Evolutionary conservation across 2,113 vertebrate species (phyloP).

Genomic region (Nyctibius bracteatus): DNA sequence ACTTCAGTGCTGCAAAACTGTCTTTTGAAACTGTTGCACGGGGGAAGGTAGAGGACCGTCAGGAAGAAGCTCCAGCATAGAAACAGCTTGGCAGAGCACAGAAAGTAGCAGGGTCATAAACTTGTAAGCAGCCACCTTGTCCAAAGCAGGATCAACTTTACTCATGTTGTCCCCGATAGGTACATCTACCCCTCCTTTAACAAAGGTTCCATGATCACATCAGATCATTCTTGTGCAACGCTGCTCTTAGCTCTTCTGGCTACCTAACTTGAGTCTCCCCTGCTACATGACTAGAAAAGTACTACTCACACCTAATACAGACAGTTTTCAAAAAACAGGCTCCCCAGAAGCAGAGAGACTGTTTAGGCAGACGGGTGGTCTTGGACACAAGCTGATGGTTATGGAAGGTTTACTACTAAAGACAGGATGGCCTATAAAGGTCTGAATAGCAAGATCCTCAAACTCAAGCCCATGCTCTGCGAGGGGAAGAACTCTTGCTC

Average conservation of each 20-base stretch:
- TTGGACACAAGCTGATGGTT: not conserved
- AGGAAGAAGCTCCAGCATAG: not conserved
- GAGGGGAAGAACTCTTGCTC: not conserved
- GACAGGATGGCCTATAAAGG: not conserved
- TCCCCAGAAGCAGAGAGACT: not conserved
- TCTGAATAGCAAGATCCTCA: not conserved
- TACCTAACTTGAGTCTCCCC: not conserved
- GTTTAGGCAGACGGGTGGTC: not conserved
- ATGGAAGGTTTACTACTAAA: not conserved
- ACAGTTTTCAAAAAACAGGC: not conserved
- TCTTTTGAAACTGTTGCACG: not conserved
- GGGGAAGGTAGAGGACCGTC: not conserved
- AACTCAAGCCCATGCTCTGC: not conserved
- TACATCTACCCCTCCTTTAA: not conserved
- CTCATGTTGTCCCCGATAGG: fast-evolving
- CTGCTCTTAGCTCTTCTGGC: not conserved
- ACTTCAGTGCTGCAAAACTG: not conserved
- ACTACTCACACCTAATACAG: not conserved
- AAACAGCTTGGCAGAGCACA: not conserved
- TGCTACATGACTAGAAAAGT: not conserved
- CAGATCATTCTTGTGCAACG: not conserved
- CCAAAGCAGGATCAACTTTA: not conserved
- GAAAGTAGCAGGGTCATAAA: not conserved
- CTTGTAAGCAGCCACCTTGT: not conserved
- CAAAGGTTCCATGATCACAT: not conserved